Conservation (phyloP, 1,140 invertebrate species). For the Zeugodacus cucurbitae region DNA sequence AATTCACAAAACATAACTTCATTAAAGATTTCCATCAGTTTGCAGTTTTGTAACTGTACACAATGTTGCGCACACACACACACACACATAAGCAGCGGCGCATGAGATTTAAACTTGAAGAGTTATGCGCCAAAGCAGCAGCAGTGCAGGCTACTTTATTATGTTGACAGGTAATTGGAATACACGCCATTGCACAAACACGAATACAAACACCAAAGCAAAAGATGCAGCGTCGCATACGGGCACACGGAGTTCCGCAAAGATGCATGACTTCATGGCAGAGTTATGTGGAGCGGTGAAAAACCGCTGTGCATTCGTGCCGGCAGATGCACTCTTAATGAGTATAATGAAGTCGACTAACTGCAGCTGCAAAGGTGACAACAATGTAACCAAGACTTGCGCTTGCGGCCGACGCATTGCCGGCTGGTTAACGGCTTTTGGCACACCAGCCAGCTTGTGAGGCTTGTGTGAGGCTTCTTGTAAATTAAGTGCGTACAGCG, state of each 20-base stretch:
- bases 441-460: constrained; percentile 5
- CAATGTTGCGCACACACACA: background rate
- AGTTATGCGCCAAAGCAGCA: background rate
- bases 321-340: background rate
- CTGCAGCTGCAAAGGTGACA: background rate
- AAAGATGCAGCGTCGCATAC: too few relatives aligned
- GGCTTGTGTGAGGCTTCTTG: constrained; percentile 30
- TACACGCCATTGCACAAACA: background rate
- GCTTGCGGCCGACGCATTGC: background rate
- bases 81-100: background rate
- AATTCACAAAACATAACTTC: constrained; percentile 19
- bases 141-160: constrained; percentile 26
- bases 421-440: constrained; percentile 1
- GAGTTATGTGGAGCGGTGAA: background rate
- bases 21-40: constrained; percentile 15
- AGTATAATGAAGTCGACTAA: constrained; percentile 21
- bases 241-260: background rate
- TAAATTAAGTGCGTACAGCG: constrained; percentile 33
- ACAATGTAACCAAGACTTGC: constrained; percentile 4
- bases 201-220: background rate
- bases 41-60: background rate
- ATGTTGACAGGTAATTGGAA: constrained; percentile 35
- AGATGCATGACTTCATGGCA: background rate
- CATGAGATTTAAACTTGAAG: background rate
- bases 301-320: background rate